Conservation (phyloP, 2,888 invertebrate genomes). For the Volucella inanis region DNA sequence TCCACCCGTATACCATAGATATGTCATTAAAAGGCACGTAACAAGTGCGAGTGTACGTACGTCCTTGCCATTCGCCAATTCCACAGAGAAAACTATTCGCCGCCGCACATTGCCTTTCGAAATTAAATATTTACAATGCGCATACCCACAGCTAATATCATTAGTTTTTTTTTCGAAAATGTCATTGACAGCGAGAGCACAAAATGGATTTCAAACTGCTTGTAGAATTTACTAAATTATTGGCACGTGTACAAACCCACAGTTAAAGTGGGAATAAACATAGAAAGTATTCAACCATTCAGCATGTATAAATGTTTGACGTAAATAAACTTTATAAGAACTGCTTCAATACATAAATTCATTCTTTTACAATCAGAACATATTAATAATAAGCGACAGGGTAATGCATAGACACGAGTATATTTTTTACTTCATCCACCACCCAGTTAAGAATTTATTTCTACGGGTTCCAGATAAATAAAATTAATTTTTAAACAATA, state of each 20-base stretch:
- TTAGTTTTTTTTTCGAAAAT: slow-evolving; percentile 52
- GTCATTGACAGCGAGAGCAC: slow-evolving; percentile 57
- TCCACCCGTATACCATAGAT: no score
- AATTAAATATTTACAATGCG: slow-evolving; percentile 69
- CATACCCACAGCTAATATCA: slow-evolving; percentile 42
- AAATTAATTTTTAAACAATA: no score
- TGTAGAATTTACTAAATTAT: slow-evolving; percentile 70
- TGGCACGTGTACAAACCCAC: slow-evolving; percentile 65
- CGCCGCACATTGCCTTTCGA: slow-evolving; percentile 31
- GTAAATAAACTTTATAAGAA: not conserved
- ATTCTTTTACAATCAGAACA: no score
- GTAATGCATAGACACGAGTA: no score
- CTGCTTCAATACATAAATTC: not conserved
- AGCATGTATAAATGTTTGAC: not conserved
- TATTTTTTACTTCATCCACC: no score
- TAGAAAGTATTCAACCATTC: slow-evolving; percentile 56
- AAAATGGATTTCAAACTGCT: slow-evolving; percentile 58
- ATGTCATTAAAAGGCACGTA: slow-evolving; percentile 1
- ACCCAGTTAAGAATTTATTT: no score
- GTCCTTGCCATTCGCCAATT: slow-evolving; percentile 65
- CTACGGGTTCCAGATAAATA: no score
- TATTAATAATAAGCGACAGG: no score
- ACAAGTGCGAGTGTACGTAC: slow-evolving; percentile 21
- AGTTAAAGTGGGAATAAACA: slow-evolving; percentile 57
- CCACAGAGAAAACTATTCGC: slow-evolving; percentile 60